Conservation (phyloP, 2,888 invertebrate genomes). For the Azorinus chamasolen region DNA sequence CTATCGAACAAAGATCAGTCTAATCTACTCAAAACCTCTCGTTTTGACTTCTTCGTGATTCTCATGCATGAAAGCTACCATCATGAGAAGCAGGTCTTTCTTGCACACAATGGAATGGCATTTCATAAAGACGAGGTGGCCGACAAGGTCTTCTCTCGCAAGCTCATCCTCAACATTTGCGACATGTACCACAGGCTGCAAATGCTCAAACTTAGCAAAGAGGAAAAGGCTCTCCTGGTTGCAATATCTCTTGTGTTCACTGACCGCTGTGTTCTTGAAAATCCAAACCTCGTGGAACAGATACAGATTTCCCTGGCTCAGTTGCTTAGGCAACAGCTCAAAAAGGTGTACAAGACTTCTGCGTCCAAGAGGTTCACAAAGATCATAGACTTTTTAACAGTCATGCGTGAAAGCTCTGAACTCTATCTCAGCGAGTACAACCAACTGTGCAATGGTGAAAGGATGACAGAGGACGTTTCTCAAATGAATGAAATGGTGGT, state of each 20-base stretch:
- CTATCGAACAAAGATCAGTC: slow-evolving; percentile 51
- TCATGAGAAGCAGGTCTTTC: slow-evolving; percentile 27
- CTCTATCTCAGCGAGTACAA: slow-evolving; percentile 51
- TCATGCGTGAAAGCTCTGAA: slow-evolving; percentile 41
- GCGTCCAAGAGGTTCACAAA: slow-evolving; percentile 37
- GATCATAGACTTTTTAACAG: slow-evolving; percentile 43
- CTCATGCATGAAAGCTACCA: slow-evolving; percentile 45
- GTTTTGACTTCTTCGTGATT: slow-evolving; percentile 53
- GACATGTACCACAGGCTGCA: slow-evolving; percentile 38
- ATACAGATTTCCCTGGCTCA: slow-evolving; percentile 42
- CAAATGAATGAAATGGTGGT: slow-evolving; percentile 47
- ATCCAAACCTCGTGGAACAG: slow-evolving; percentile 35
- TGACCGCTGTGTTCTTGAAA: slow-evolving; percentile 51
- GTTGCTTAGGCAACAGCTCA: slow-evolving; percentile 22
- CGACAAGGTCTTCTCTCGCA: slow-evolving; percentile 41
- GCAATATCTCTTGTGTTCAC: slow-evolving; percentile 39
- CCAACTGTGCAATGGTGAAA: slow-evolving; percentile 52
- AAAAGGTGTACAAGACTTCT: slow-evolving; percentile 2
- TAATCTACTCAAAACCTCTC: slow-evolving; percentile 43
- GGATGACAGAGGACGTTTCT: slow-evolving; percentile 48
- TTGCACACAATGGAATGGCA: slow-evolving; percentile 30
- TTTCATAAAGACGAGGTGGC: slow-evolving; percentile 51
- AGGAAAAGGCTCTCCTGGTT: slow-evolving; percentile 47
- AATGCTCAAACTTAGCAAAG: slow-evolving; percentile 30
- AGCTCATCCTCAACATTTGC: slow-evolving; percentile 6